Base-by-base conservation (phyloP, 2,797 vertebrate species). In the Urophycis tenuis region DNA sequence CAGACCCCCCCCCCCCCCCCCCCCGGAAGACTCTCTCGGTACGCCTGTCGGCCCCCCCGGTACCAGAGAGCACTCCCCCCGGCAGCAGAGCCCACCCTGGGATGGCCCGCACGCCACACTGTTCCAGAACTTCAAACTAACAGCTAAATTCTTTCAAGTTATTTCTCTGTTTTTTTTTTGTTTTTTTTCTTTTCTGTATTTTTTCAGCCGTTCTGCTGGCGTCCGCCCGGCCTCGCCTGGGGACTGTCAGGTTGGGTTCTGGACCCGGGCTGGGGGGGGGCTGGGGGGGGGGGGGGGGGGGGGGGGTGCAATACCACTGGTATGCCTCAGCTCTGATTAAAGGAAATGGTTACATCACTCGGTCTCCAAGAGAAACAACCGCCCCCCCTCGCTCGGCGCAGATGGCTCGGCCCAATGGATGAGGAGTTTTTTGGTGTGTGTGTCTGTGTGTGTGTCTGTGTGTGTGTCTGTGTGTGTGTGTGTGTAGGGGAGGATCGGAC, bases 281-380 rank as follows among this genome's bases (percentile, higher is more conserved):
- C n/a, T n/a, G 72, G 14, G n/a, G 33, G 33, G 71, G 22, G 71
- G 2, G 33, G 15, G 22, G 14, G 72, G 36, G 25, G 25, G 36
- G 67, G 67, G 12, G 67, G 67, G 74, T 75, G 78, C 76, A 78
- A 75, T 71, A 83, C 71, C 81, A 45, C 83, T 84, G 85, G 85
- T 41, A 83, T 85, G 83, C 85, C 85, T 87, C 85, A 84, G 86
- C 85, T 84, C 73, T 87, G 87, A 89, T 89, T 88, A 86, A 83
- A 91, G 89, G 89, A 91, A 88, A 86, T 82, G 83, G 81, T 89
- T 80, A 85, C 88, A 85, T 87, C 88, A 86, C 81, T 76, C 32
- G n/a, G 41, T 83, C 82, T 88, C 85, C 77, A 82, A 82, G 80
- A 90, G 85, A 79, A 88, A 87, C 85, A 86, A 83, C 74, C 71